Conservation (phyloP, 2,113 vertebrate genomes). For the Oreamnos americanus region DNA sequence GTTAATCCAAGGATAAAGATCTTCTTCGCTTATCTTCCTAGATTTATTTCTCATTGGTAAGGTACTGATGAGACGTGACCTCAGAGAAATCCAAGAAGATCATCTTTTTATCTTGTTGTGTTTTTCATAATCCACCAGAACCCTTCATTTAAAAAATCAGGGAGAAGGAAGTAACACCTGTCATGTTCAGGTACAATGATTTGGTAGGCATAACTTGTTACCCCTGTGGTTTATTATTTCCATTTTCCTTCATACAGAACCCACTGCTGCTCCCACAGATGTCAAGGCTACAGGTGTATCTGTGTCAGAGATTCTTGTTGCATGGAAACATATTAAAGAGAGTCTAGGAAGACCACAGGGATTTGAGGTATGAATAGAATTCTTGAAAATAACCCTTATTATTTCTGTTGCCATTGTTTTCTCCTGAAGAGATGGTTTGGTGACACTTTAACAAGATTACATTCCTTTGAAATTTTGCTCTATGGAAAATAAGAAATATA, state of each 20-base stretch:
- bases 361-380: conserved; percentile 91
- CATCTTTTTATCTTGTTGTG: conserved; percentile 55
- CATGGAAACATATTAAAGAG: conserved; percentile 90
- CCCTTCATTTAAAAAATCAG: conserved; percentile 42
- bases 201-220: conserved; percentile 64
- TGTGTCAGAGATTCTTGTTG: conserved; percentile 92
- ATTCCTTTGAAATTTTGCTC: neutral
- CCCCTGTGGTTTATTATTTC: conserved; percentile 70
- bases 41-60: neutral
- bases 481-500: neutral
- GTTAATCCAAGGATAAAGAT: neutral
- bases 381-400: conserved; percentile 63
- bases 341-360: conserved; percentile 92
- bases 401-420: conserved; percentile 29
- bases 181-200: conserved; percentile 5
- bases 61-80: conserved; percentile 22
- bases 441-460: conserved; percentile 57
- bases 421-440: conserved; percentile 45
- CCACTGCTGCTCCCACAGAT: conserved; percentile 89
- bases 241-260: conserved; percentile 86
- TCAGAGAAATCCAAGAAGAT: conserved; percentile 55
- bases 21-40: conserved; percentile 18
- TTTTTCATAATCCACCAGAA: conserved; percentile 61
- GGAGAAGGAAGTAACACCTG: conserved; percentile 49
- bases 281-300: conserved; percentile 91